Percentiles rank a stretch among this genome's conserved stretches.
Evolutionary conservation across 1,140 invertebrate species (phyloP).

Genomic region (Maniola jurtina): DNA sequence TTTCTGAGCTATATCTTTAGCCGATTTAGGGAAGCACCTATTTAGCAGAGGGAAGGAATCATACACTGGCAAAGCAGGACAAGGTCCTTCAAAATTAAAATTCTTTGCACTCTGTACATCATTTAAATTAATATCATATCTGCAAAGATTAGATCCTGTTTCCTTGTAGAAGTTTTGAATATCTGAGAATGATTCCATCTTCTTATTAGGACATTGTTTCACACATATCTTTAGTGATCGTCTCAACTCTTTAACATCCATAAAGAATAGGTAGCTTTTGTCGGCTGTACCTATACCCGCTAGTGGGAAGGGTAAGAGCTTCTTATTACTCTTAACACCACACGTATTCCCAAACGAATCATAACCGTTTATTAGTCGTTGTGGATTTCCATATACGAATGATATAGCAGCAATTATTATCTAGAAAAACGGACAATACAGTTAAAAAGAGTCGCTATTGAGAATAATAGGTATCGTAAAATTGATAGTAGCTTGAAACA

Average conservation of each 20-base stretch:
- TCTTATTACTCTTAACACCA: constrained; percentile 88
- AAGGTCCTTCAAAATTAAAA: constrained; percentile 83
- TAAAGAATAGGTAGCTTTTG: constrained; percentile 91
- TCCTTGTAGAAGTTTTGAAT: constrained; percentile 86
- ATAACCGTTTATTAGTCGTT: constrained; percentile 93
- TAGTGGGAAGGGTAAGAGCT: constrained; percentile 85
- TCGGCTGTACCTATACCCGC: constrained; percentile 90
- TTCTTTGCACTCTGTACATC: constrained; percentile 55
- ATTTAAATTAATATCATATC: constrained; percentile 83
- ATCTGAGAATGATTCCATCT: constrained; percentile 82
- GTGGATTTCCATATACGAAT: constrained; percentile 92
- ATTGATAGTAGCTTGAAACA: neutral
- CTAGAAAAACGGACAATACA: constrained; percentile 65
- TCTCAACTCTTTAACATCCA: constrained; percentile 87
- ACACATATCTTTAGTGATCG: constrained; percentile 94
- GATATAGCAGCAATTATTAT: constrained; percentile 93
- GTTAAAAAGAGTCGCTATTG: neutral
- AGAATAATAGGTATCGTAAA: neutral
- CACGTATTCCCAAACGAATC: constrained; percentile 98
- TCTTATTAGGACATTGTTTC: constrained; percentile 88
- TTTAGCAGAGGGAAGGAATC: constrained; percentile 89
- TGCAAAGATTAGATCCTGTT: constrained; percentile 86
- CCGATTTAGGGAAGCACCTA: constrained; percentile 89
- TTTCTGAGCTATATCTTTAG: constrained; percentile 80
- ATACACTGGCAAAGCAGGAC: constrained; percentile 86